A percentile compares a stretch with the other conserved stretches of the same genome.
Conservation (phyloP, 1,140 invertebrate genomes). For the Drosophila ananassae region DNA sequence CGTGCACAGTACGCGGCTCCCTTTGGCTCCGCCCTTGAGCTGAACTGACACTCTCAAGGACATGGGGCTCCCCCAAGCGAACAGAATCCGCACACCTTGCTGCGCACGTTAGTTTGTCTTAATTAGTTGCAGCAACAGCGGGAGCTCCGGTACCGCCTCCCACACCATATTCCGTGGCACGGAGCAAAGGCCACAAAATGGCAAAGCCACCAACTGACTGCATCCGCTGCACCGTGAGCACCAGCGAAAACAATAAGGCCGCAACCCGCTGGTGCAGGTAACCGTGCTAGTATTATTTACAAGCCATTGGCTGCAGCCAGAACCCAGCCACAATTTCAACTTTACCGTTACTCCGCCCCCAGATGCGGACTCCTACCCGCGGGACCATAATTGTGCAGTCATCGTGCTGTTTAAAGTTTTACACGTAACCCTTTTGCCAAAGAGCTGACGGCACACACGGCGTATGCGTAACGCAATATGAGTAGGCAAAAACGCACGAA, state of each 20-base stretch:
- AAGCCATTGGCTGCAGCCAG: constrained; percentile 71
- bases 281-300: constrained; percentile 67
- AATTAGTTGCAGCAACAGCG: constrained; percentile 66
- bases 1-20: background rate
- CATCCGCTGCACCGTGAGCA: constrained; percentile 17
- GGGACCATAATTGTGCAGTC: constrained; percentile 69
- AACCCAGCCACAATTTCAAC: constrained; percentile 44
- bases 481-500: constrained; percentile 60
- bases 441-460: constrained; percentile 28
- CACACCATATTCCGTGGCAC: constrained; percentile 31
- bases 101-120: constrained; percentile 72
- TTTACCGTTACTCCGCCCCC: constrained; percentile 9
- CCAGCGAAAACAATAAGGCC: constrained; percentile 17
- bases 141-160: constrained; percentile 12
- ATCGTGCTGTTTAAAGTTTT: constrained; percentile 70
- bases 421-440: constrained; percentile 58
- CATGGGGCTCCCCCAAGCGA: constrained; percentile 25
- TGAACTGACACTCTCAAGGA: constrained; percentile 51
- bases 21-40: constrained; percentile 58
- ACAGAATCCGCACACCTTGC: constrained; percentile 20
- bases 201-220: constrained; percentile 40
- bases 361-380: background rate
- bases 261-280: constrained; percentile 39
- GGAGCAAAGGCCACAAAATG: constrained; percentile 42
- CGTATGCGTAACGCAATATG: constrained; percentile 69